Base-by-base conservation (phyloP, 2,113 vertebrate genomes). In the Rostratula benghalensis region DNA sequence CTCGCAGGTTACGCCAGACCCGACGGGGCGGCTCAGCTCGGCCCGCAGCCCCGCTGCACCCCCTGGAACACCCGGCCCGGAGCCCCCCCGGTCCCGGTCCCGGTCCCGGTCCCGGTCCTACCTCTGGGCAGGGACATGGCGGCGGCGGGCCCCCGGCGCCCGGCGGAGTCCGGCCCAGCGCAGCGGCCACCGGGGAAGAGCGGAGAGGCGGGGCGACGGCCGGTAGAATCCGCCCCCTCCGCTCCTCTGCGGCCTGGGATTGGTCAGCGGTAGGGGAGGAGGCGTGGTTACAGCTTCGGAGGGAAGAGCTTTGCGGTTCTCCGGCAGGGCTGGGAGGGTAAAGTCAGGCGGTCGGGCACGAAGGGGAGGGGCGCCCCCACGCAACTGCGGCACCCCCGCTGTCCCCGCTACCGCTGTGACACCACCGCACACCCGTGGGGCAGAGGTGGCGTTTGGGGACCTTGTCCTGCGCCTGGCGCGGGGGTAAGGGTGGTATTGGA, bases 51-150 rank as follows among this genome's bases (percentile, higher is more conserved):
- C 61, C 64, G 33, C 10, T 65, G 8, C 17, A 27, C 61, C 43
- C 19, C 25, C 13, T 39, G 25, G 8, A 46, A 35, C 31, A 14
- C 31, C 14, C 35, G 3, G 2, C 27, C 37, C 22, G 5, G 20
- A 69, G 5, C 10, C 35, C 31, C 22, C 54, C 20, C 4, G 18
- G 20, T 35, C 11, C 13, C 25, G 2, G 24, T 5, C 54, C 20
- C 4, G 18, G 20, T 35, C 11, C 13, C 25, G 2, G 24, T 5
- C 60, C 59, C 39, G 28, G 5, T 5, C 86, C 13, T 85, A 83
- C 82, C 93, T 95, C 65, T 94, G 22, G 94, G 95, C 23, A 93
- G 51, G 12, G 95, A 96, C 95, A 96, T 95, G 79, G 54, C 61
- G 41, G 13, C 50, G 50, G 31, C 64, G 67, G 67, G 53, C 75